A percentile compares a stretch with the other conserved stretches of the same genome.
These are phyloP conservation scores for Tadarida brasiliensis DNA, from an alignment of 2,797 vertebrate species.

Conservation along the genomic window DNA sequence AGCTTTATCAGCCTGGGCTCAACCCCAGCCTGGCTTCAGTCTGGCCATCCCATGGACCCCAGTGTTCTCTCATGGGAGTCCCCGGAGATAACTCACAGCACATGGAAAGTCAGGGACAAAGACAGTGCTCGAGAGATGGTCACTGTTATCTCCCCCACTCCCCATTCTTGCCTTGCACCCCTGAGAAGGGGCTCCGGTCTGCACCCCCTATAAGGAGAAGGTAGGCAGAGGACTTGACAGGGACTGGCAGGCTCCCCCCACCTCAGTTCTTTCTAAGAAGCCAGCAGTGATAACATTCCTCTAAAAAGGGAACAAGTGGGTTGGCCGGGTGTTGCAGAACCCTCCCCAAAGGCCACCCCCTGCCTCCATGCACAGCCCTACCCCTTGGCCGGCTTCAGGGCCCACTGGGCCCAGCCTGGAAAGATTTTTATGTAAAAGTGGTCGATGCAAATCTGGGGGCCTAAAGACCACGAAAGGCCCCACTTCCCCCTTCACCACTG, in stretches of 20 bases:
- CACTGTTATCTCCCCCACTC: not conserved
- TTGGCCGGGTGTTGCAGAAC: not conserved
- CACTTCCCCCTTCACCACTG: slow-evolving; percentile 64
- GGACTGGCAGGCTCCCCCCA: not conserved
- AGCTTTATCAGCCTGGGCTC: not conserved
- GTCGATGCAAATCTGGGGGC: slow-evolving; percentile 75
- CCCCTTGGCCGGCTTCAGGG: slow-evolving; percentile 31
- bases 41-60: not conserved
- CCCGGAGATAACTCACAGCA: not conserved
- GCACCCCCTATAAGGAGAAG: not conserved
- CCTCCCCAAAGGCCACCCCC: not conserved
- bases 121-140: not conserved
- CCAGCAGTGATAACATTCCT: not conserved
- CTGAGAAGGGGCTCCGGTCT: not conserved
- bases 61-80: not conserved
- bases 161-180: no score
- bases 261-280: slow-evolving; percentile 71
- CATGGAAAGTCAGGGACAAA: not conserved
- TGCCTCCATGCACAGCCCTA: not conserved
- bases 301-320: slow-evolving; percentile 61
- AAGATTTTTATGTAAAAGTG: slow-evolving; percentile 82
- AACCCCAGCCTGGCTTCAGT: not conserved
- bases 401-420: slow-evolving; percentile 56
- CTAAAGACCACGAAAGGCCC: not conserved
- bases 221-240: not conserved